A percentile compares a stretch with the other conserved stretches of the same genome.
These are phyloP conservation scores for Pseudomyrmex flavicornis DNA, from an alignment of 1,140 invertebrate genomes.

Conservation along the genomic window DNA sequence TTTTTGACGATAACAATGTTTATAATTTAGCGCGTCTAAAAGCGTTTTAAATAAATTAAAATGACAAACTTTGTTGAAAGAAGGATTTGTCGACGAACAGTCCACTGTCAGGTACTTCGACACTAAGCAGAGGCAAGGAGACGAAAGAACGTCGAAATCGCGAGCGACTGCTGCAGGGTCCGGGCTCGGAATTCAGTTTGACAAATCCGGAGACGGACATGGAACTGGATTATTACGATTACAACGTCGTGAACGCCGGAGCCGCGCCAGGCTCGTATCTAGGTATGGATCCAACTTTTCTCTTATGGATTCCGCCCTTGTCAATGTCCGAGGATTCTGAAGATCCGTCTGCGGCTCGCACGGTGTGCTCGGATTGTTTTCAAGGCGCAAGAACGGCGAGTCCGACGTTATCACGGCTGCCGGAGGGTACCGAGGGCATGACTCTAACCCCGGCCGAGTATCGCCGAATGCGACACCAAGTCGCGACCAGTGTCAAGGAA, in stretches of 20 bases:
- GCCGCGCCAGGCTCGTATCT: slow-evolving; percentile 93
- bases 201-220: slow-evolving; percentile 90
- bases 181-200: slow-evolving; percentile 92
- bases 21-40: too few relatives aligned
- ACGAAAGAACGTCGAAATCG: slow-evolving; percentile 92
- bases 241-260: slow-evolving; percentile 92
- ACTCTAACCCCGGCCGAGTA: slow-evolving; percentile 79
- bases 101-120: slow-evolving; percentile 83
- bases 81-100: slow-evolving; percentile 87
- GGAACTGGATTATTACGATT: slow-evolving; percentile 95
- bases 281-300: slow-evolving; percentile 94
- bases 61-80: neutral
- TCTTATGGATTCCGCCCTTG: slow-evolving; percentile 94
- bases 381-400: slow-evolving; percentile 58
- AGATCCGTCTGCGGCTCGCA: slow-evolving; percentile 46
- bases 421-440: slow-evolving; percentile 75
- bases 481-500: slow-evolving; percentile 60
- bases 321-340: slow-evolving; percentile 78
- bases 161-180: slow-evolving; percentile 88
- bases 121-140: slow-evolving; percentile 86
- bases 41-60: too few relatives aligned
- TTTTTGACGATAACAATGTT: too few relatives aligned
- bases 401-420: slow-evolving; percentile 53
- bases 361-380: slow-evolving; percentile 51
- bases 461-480: slow-evolving; percentile 60